Conservation (phyloP, 2,888 invertebrate genomes). For the Exephanes ischioxanthus region DNA sequence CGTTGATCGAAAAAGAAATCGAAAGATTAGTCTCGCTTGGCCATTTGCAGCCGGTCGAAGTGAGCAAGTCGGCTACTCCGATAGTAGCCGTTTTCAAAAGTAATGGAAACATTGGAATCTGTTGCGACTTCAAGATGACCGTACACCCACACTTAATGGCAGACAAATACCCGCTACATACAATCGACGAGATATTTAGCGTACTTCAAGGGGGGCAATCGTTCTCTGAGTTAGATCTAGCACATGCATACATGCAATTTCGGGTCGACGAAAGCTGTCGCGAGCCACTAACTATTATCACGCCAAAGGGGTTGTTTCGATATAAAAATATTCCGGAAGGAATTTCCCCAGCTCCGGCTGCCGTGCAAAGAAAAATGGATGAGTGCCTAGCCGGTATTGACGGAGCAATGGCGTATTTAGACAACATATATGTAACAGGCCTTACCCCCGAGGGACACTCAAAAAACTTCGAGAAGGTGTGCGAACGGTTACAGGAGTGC, state of each 20-base stretch:
- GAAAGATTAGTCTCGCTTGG: constrained; percentile 48
- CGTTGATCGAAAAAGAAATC: constrained; percentile 50
- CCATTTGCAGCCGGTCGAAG: constrained; percentile 51
- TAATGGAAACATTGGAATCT: constrained; percentile 60
- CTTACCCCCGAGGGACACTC: constrained; percentile 38
- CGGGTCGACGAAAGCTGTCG: constrained; percentile 34
- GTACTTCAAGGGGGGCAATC: constrained; percentile 51
- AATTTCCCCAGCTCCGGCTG: constrained; percentile 17
- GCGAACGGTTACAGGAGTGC: constrained; percentile 27
- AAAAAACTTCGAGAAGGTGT: constrained; percentile 38
- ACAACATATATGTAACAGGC: constrained; percentile 55
- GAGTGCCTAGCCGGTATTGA: constrained; percentile 55
- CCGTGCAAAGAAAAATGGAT: constrained; percentile 48
- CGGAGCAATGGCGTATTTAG: constrained; percentile 23
- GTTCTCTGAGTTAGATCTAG: constrained; percentile 72
- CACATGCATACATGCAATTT: constrained; percentile 65
- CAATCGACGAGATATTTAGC: constrained; percentile 58
- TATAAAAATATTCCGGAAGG: constrained; percentile 53
- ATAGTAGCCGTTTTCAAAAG: constrained; percentile 61
- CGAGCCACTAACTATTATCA: constrained; percentile 38
- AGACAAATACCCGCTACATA: constrained; percentile 56
- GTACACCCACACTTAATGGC: constrained; percentile 53
- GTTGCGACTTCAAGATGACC: constrained; percentile 59
- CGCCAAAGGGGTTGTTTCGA: constrained; percentile 21
- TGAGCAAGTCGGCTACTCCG: constrained; percentile 65